Evolutionary conservation across 23 tunicate species (phyloP), one percentile per base, ranked within the genome.

Genomic region (Clavelina lepadiformis): DNA sequence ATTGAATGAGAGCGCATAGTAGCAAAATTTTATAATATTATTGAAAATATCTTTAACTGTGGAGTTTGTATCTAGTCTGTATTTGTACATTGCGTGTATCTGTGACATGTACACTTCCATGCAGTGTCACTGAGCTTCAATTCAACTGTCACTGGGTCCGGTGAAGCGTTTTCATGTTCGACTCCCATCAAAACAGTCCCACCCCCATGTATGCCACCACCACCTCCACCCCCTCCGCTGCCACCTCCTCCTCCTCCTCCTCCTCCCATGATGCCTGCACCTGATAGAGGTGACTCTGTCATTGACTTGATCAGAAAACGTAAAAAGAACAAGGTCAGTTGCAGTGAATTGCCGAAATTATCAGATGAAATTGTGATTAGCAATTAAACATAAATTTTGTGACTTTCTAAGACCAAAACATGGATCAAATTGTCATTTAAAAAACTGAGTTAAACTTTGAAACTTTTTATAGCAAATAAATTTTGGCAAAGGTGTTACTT

Each of bases 241-340:
- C 69, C 69, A 46, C 69, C 76, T 8, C 76, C 85, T 28, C 69
- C 69, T 74, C 71, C 77, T 28, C 75, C 75, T 21, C 72, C 75
- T 11, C 87, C 79, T 11, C 77, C 74, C 26, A 0, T 28, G 1
- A 18, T 32, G 0, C 50, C 71, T 0, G 36, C 71, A 13, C 57
- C 72, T 41, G 62, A 38, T 20, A 6, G 57, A 5, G 65, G 38
- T 3, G 29, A 35, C 31, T 37, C 60, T n/a, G 78, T 88, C 15
- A 41, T 34, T 25, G 78, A 88, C 3, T 25, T 88, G 27, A 88
- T 88, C 33, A 74, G 76, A 52, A 56, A 81, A 35, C 51, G 96
- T 37, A 88, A 61, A 55, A 53, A 31, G 31, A 46, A 31, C 5
- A 82, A 57, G 71, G 91, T 82, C 25, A 51, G 46, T 8, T 15